Percentiles rank a stretch among this genome's conserved stretches.
phyloP scores from a whole-genome alignment of 2,797 vertebrate genomes.

The Danio albolineatus region DNA sequence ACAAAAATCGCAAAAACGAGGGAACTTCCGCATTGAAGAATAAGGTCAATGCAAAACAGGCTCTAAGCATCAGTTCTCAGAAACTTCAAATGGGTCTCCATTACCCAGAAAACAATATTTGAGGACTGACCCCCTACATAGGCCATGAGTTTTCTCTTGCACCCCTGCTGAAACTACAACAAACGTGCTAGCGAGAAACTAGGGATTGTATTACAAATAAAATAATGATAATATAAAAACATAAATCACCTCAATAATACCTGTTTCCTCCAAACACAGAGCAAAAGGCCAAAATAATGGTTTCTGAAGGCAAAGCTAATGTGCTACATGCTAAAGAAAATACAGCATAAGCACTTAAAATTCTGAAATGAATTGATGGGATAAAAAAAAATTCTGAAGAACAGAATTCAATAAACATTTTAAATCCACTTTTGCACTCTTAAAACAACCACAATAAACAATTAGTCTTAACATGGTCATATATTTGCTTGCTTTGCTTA shows the following conservation, averaged over 20 bases:
- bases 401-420: too few relatives aligned
- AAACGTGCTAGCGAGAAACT: not conserved
- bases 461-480: not conserved
- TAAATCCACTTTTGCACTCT: not conserved
- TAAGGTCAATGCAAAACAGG: too few relatives aligned
- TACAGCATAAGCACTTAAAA: not conserved
- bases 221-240: too few relatives aligned
- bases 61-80: not conserved
- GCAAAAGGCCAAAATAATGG: not conserved
- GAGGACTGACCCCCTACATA: not conserved
- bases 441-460: not conserved
- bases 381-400: too few relatives aligned
- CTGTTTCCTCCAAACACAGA: not conserved
- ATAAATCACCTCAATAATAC: not conserved
- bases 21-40: too few relatives aligned
- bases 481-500: not conserved
- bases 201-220: not conserved
- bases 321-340: not conserved
- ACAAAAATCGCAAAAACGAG: too few relatives aligned
- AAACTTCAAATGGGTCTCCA: not conserved
- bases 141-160: not conserved
- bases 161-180: not conserved
- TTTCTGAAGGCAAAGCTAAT: not conserved
- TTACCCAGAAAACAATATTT: constrained; percentile 15
- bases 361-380: too few relatives aligned